Percentiles rank a stretch among this genome's conserved stretches.
These are phyloP conservation scores for Gallinago stenura DNA, from an alignment of 2,797 vertebrate genomes.

Conservation along the genomic window DNA sequence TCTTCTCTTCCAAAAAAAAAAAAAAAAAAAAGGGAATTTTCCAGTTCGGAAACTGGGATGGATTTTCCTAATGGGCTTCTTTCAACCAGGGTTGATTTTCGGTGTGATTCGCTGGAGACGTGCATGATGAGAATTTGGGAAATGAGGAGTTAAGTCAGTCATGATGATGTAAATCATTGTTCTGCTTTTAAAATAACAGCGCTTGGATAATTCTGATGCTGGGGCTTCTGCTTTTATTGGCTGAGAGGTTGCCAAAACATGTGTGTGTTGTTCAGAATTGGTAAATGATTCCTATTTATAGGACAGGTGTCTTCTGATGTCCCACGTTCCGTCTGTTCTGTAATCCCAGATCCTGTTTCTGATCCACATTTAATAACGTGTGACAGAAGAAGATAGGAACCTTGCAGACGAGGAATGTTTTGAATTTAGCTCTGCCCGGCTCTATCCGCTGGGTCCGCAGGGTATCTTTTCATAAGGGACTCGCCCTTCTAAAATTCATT, in stretches of 20 bases:
- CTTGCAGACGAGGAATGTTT: constrained; percentile 38
- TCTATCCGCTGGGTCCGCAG: not conserved
- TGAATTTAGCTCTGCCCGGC: constrained; percentile 33
- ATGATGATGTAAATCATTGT: constrained; percentile 27
- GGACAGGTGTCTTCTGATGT: constrained; percentile 72
- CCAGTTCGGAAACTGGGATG: not conserved
- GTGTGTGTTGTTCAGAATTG: constrained; percentile 63
- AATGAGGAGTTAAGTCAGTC: constrained; percentile 52
- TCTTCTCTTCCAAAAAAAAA: not conserved
- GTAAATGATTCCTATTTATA: constrained; percentile 74
- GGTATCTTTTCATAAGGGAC: not conserved
- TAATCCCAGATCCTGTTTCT: constrained; percentile 72
- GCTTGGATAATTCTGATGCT: constrained; percentile 48
- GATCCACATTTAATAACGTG: constrained; percentile 72
- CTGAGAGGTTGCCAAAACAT: constrained; percentile 67
- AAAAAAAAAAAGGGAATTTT: not conserved
- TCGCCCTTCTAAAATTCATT: not conserved
- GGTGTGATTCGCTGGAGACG: not conserved
- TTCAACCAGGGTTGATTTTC: not conserved
- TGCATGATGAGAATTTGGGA: not conserved
- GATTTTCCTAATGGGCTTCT: not conserved
- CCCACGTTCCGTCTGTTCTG: constrained; percentile 48
- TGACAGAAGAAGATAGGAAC: constrained; percentile 68
- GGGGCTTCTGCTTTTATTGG: constrained; percentile 64
- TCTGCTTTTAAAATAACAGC: constrained; percentile 30